Base-by-base conservation (phyloP, 2,888 invertebrate genomes). In the Nephrocerus scutellatus region DNA sequence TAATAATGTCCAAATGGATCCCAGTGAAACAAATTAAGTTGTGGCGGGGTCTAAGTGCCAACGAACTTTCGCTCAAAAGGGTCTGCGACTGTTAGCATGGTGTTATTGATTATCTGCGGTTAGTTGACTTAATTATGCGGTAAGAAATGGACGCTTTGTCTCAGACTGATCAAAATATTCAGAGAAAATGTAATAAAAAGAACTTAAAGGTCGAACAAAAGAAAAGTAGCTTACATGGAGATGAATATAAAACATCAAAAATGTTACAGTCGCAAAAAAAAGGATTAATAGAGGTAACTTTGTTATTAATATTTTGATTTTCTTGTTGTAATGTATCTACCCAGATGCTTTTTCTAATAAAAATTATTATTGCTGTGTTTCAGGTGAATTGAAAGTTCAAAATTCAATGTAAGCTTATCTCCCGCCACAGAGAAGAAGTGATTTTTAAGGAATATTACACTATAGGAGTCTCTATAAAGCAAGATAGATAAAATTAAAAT, bases 311-410 rank as follows among this genome's bases (percentile, higher is more conserved):
- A n/a, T n/a, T n/a, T 28, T 28, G 1, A 26, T 28, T 35, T 35
- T 33, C 33, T 13, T 33, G 22, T 21, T 33, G 23, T n/a, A n/a
- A n/a, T n/a, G n/a, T n/a, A n/a, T n/a, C n/a, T 33, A 33, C 26
- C 23, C 15, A 22, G 23, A 33, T 23, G 9, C 10, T 15, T 19
- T 16, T 8, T n/a, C n/a, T n/a, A n/a, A n/a, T n/a, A n/a, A n/a
- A n/a, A n/a, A n/a, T n/a, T n/a, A n/a, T n/a, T n/a, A n/a, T n/a
- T n/a, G n/a, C n/a, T n/a, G n/a, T n/a, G n/a, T n/a, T n/a, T n/a
- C n/a, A 38, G 38, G 38, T 38, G 31, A 24, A 25, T 32, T 38
- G 38, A 30, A 31, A 31, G 38, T 38, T 30, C 32, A 31, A 38
- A 26, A 26, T 35, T 35, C 35, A 26, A 35, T 35, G 35, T 28